Percentiles rank a stretch among this genome's conserved stretches.
Conservation (phyloP, 1,140 invertebrate species). For the Trachelipus rathkii region DNA sequence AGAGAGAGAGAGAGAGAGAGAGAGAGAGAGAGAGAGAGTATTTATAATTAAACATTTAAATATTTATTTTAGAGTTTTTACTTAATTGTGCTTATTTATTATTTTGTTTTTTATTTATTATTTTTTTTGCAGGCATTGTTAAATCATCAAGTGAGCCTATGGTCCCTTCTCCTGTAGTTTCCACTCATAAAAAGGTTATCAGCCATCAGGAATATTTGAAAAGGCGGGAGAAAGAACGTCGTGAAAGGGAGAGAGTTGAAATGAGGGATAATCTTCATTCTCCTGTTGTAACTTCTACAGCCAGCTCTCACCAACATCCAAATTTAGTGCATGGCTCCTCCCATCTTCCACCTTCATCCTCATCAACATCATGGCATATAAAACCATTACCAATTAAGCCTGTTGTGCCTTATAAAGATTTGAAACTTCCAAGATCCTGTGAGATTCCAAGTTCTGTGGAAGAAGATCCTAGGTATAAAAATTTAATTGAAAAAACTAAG, state of each 20-base stretch:
- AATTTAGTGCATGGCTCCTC: slow-evolving; percentile 25
- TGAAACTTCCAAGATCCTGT: too few species aligned
- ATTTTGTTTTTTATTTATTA: too few species aligned
- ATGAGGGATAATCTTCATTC: slow-evolving; percentile 45
- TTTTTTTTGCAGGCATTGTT: background rate
- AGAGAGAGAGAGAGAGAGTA: too few species aligned
- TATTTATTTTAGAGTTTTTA: too few species aligned
- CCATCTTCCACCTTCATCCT: slow-evolving; percentile 34
- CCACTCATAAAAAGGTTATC: slow-evolving; percentile 1
- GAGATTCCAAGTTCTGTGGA: too few species aligned
- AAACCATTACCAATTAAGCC: too few species aligned
- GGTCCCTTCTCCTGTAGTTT: background rate
- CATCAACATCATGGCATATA: slow-evolving; percentile 22
- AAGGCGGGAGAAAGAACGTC: slow-evolving; percentile 50
- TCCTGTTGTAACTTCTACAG: slow-evolving; percentile 32
- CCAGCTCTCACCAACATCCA: slow-evolving; percentile 31
- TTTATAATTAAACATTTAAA: too few species aligned
- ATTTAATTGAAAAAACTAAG: too few species aligned
- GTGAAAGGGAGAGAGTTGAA: slow-evolving; percentile 52
- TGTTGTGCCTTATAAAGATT: too few species aligned
- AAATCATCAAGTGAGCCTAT: background rate
- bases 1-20: too few species aligned
- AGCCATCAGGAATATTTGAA: slow-evolving; percentile 56
- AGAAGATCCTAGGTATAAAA: too few species aligned
- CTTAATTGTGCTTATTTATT: too few species aligned